Conservation (phyloP, 2,888 invertebrate genomes). For the Mimachlamys varia region DNA sequence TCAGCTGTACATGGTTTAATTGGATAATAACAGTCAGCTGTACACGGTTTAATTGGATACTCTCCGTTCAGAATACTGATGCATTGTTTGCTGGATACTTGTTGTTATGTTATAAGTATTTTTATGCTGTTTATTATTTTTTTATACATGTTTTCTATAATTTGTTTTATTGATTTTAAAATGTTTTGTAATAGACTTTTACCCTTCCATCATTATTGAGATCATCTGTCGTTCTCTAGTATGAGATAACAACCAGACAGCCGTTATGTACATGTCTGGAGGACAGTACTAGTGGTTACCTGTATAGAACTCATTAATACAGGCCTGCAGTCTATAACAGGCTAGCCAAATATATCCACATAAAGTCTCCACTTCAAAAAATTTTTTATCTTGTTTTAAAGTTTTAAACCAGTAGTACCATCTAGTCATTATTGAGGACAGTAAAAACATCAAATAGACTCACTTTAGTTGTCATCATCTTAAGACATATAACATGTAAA, state of each 20-base stretch:
- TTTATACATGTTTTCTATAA: neutral
- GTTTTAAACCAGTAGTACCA: neutral
- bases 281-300: too few species aligned
- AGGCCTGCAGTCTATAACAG: too few species aligned
- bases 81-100: neutral
- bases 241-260: too few species aligned
- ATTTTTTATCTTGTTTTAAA: neutral
- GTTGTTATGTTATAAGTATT: neutral
- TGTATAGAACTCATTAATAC: too few species aligned
- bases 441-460: too few species aligned
- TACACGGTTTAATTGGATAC: neutral
- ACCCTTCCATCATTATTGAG: too few species aligned
- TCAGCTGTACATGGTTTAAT: too few species aligned
- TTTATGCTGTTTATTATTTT: neutral
- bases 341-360: too few species aligned
- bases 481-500: too few species aligned
- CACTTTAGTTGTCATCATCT: too few species aligned
- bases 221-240: too few species aligned
- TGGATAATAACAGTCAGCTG: neutral
- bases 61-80: neutral
- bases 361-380: neutral
- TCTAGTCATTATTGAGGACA: neutral
- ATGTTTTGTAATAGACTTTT: neutral
- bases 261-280: too few species aligned
- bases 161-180: neutral